Conservation (phyloP, 2,888 invertebrate species). For the Zaprionus bogoriensis region DNA sequence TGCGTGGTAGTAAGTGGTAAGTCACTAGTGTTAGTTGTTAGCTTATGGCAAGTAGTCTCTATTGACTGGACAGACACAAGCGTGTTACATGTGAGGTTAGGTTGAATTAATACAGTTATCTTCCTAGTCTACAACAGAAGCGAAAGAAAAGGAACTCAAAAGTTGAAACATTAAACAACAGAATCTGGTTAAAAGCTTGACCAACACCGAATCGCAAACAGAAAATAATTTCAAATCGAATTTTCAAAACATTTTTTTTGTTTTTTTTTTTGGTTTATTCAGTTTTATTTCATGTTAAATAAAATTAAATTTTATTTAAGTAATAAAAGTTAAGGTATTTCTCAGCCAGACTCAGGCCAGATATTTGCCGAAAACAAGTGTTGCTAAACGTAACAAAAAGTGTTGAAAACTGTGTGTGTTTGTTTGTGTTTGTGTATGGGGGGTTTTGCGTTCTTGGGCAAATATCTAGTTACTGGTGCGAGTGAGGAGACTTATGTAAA, state of each 20-base stretch:
- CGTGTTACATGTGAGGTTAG: not conserved
- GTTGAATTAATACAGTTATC: not conserved
- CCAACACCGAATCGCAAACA: slow-evolving; percentile 40
- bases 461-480: slow-evolving; percentile 22
- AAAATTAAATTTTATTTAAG: slow-evolving; percentile 72
- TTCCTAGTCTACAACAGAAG: not conserved
- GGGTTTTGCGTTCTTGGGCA: slow-evolving; percentile 2
- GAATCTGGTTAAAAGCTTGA: too few species aligned
- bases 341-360: slow-evolving; percentile 22
- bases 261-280: slow-evolving; percentile 57
- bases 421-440: not conserved
- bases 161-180: not conserved
- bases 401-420: slow-evolving; percentile 19
- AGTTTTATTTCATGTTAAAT: slow-evolving; percentile 52
- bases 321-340: slow-evolving; percentile 54
- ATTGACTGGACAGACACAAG: not conserved
- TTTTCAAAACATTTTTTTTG: not conserved
- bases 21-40: slow-evolving; percentile 7
- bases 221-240: slow-evolving; percentile 22
- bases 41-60: too few species aligned
- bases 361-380: slow-evolving; percentile 19
- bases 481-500: slow-evolving; percentile 35
- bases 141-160: slow-evolving; percentile 2
- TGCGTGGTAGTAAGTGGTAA: slow-evolving; percentile 21
- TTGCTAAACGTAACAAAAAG: slow-evolving; percentile 1